Evolutionary conservation across 2,888 invertebrate species (phyloP), one percentile per base, ranked within the genome.

Genomic region (Trachelus stipa): DNA sequence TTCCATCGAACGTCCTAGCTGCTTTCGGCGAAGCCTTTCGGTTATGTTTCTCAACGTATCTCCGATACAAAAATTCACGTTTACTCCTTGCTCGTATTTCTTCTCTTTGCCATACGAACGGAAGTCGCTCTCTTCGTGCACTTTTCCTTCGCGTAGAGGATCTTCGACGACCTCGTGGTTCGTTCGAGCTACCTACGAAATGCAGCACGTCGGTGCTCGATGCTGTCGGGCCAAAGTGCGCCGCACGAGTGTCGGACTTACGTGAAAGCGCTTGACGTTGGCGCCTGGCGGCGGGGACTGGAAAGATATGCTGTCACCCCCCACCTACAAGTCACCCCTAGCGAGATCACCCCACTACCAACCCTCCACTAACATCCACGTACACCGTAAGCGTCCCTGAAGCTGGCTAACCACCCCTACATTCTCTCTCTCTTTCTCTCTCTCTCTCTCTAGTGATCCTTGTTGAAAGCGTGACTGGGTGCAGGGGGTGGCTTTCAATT

Each of bases 181-280:
- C 74, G 77, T 78, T 78, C 11, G 75, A 56, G 77, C 34, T 82
- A 85, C 86, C 83, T 76, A 86, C 86, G 11, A 85, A 77, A 83
- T 73, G 83, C 85, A 33, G 81, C 79, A 79, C 83, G 83, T 80
- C 80, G 75, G 82, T 76, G 75, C 84, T 76, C 89, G 90, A 91
- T 88, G 89, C 86, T 86, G 84, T 86, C 90, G 86, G 87, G 87
- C 85, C 88, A 88, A 87, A 85, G 88, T 88, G 87, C 89, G 87
- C 89, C 89, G 87, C 90, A 87, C 89, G 90, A 91, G 88, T 91
- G 90, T 87, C 87, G 87, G 87, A 81, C 84, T 86, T 85, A 85
- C 85, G 87, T 87, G 86, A 87, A 86, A 83, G 86, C 87, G 87
- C 87, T 86, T 84, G 84, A 85, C 85, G 85, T 86, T 85, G 87